These are phyloP conservation scores for Orthosia incerta DNA, from an alignment of 2,888 invertebrate genomes.

Conservation along the genomic window DNA sequence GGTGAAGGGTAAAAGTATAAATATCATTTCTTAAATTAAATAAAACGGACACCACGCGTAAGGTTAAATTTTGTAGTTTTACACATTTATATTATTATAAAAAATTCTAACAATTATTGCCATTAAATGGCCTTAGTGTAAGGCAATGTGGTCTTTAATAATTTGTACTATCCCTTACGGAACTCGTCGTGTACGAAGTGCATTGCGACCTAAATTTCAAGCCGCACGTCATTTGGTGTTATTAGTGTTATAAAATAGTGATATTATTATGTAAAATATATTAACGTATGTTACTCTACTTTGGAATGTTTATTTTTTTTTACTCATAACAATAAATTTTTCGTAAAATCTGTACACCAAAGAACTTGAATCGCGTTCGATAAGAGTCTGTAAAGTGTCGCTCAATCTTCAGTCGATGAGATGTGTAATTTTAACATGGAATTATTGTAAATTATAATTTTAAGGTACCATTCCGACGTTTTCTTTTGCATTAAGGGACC, in stretches of 20 bases:
- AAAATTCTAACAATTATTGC: constrained; percentile 55
- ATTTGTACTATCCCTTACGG: constrained; percentile 71
- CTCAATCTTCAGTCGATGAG: constrained; percentile 64
- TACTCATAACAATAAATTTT: constrained; percentile 43
- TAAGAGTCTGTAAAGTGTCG: constrained; percentile 49
- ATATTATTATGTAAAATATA: constrained; percentile 84
- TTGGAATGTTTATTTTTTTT: constrained; percentile 58
- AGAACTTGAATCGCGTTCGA: constrained; percentile 59
- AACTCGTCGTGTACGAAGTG: constrained; percentile 74
- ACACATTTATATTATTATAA: constrained; percentile 47
- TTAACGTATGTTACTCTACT: constrained; percentile 71
- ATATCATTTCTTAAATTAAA: constrained; percentile 32
- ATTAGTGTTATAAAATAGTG: constrained; percentile 81
- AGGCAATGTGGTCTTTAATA: constrained; percentile 48
- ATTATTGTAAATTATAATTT: constrained; percentile 64
- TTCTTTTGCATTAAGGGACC: constrained; percentile 75
- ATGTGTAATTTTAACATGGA: constrained; percentile 63
- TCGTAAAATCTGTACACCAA: constrained; percentile 60
- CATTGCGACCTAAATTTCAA: constrained; percentile 58
- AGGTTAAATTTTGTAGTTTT: constrained; percentile 49
- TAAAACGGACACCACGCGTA: constrained; percentile 36
- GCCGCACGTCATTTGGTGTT: constrained; percentile 71
- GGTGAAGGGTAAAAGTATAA: constrained; percentile 55
- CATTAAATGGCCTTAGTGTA: constrained; percentile 62
- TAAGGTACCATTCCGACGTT: constrained; percentile 68